A percentile compares a stretch with the other conserved stretches of the same genome.
Evolutionary conservation across 2,113 vertebrate genomes (phyloP).

Genomic region (Macrotus californicus): DNA sequence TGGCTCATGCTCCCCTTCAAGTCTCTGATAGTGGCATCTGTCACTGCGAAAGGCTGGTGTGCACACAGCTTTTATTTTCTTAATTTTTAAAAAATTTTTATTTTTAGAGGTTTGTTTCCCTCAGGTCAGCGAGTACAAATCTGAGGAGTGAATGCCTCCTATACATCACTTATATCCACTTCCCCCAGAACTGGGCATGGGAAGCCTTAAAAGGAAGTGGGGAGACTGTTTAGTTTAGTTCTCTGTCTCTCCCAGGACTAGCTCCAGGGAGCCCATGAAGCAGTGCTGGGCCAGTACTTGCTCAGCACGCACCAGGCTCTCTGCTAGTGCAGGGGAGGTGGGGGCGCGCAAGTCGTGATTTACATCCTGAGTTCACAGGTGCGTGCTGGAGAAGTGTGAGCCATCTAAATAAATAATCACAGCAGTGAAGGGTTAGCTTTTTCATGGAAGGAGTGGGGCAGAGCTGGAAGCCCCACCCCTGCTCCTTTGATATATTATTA

Average conservation of each 20-base stretch:
- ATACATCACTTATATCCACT: background rate
- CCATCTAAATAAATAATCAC: background rate
- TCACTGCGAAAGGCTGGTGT: background rate
- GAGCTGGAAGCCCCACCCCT: background rate
- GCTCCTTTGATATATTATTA: background rate
- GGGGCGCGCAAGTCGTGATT: background rate
- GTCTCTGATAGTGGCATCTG: conserved; percentile 21
- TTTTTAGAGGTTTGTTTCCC: conserved; percentile 23
- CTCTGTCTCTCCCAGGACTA: background rate
- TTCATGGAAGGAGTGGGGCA: background rate
- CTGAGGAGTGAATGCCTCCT: conserved; percentile 7
- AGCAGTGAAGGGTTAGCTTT: background rate
- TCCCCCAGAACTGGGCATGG: background rate
- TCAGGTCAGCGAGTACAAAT: conserved; percentile 32
- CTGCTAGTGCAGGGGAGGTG: background rate
- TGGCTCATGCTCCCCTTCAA: conserved; percentile 31
- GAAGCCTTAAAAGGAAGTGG: background rate
- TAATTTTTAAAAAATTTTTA: too few species aligned
- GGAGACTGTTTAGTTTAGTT: background rate
- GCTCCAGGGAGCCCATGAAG: background rate
- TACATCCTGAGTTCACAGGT: background rate
- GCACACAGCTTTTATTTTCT: fast-evolving
- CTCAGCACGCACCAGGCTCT: background rate
- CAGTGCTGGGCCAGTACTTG: background rate
- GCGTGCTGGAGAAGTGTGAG: background rate